phyloP scores from a whole-genome alignment of 2,113 vertebrate genomes.

The Columba janthina region DNA sequence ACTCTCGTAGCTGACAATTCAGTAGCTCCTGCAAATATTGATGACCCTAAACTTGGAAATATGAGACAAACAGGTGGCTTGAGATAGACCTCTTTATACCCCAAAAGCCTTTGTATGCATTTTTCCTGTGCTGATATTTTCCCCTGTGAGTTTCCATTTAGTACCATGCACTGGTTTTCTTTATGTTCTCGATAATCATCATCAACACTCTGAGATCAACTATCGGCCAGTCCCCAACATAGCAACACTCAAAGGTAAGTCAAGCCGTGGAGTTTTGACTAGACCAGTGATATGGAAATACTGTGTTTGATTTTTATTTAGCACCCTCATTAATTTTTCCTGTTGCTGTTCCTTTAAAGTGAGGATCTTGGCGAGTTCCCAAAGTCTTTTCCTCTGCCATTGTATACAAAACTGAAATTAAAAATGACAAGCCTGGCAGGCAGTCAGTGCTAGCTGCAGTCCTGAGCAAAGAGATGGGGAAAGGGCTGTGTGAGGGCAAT shows the following conservation, averaged over 20 bases:
- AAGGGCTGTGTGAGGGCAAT: not conserved
- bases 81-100: not conserved
- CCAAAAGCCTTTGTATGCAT: not conserved
- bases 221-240: not conserved
- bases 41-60: not conserved
- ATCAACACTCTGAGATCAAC: not conserved
- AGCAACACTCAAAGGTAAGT: conserved; percentile 42
- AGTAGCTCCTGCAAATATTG: not conserved
- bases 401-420: conserved; percentile 1
- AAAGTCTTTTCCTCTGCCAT: not conserved
- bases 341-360: conserved; percentile 25
- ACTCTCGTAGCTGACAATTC: not conserved
- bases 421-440: not conserved
- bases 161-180: not conserved
- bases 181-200: not conserved
- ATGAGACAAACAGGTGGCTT: not conserved
- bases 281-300: conserved; percentile 18
- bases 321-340: conserved; percentile 35
- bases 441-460: not conserved
- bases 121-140: not conserved
- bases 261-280: conserved; percentile 17
- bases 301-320: conserved; percentile 36
- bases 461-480: not conserved
- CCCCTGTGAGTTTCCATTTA: not conserved
- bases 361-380: conserved; percentile 12